A percentile compares a stretch with the other conserved stretches of the same genome.
These are phyloP conservation scores for Sterrhoptilus dennistouni DNA, from an alignment of 2,113 vertebrate genomes.

Conservation along the genomic window DNA sequence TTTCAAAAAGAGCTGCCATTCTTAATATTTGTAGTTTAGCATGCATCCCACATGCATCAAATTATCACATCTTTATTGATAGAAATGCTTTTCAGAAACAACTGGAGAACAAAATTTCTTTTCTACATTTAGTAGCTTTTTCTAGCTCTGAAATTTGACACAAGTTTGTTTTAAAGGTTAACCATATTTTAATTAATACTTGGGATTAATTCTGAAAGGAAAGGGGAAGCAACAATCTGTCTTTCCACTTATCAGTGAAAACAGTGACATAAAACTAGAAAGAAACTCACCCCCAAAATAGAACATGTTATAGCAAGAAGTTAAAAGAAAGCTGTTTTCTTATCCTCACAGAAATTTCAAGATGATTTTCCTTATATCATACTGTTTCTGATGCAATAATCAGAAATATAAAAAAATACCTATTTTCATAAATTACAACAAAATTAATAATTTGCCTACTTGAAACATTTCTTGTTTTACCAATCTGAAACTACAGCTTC, in stretches of 20 bases:
- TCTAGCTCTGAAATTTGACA: background rate
- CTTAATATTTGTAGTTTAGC: background rate
- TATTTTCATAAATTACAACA: background rate
- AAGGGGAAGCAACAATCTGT: background rate
- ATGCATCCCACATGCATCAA: background rate
- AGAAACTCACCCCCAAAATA: background rate
- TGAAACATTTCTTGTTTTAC: background rate
- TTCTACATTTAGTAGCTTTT: background rate
- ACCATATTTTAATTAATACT: conserved; percentile 32
- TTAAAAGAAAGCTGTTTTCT: background rate
- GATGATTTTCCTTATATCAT: background rate
- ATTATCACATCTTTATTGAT: background rate
- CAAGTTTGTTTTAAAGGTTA: conserved; percentile 21
- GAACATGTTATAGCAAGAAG: background rate
- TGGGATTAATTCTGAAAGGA: background rate
- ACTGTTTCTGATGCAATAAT: background rate
- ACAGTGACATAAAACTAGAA: background rate
- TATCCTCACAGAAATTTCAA: background rate
- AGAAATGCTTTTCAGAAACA: background rate
- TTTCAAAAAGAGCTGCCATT: background rate
- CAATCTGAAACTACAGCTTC: background rate
- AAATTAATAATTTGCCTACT: background rate
- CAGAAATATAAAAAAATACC: background rate
- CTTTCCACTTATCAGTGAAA: background rate
- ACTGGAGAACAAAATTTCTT: background rate